phyloP scores from a whole-genome alignment of 2,797 vertebrate species.

The Tinamus major region DNA sequence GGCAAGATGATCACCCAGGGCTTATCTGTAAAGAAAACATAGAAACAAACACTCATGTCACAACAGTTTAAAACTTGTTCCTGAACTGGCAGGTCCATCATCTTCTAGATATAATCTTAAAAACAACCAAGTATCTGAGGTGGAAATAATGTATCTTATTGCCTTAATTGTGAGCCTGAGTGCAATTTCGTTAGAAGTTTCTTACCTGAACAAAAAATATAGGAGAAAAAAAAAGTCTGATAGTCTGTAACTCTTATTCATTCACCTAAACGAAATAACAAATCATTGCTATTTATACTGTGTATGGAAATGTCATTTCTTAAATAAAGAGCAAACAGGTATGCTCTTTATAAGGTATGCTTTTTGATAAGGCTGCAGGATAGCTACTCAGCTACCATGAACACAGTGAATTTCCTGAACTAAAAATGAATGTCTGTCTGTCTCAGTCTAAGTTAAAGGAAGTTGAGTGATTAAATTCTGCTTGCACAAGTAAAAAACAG shows the following conservation, averaged over 20 bases:
- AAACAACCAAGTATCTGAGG: not conserved
- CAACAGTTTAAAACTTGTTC: not conserved
- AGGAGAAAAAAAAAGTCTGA: not conserved
- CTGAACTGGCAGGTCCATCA: not conserved
- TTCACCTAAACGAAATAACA: not conserved
- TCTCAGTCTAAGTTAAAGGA: not conserved
- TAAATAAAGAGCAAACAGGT: not conserved
- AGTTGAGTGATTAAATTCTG: not conserved
- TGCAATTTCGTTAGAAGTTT: not conserved
- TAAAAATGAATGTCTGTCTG: not conserved
- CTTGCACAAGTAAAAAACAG: not conserved
- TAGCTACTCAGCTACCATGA: not conserved
- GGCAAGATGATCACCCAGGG: not conserved
- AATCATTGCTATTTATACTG: fast-evolving
- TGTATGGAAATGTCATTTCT: not conserved
- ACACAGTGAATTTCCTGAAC: fast-evolving
- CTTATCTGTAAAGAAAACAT: not conserved
- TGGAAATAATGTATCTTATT: not conserved
- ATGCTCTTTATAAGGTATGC: too few relatives aligned
- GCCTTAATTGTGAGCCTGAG: not conserved
- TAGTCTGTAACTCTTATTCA: not conserved
- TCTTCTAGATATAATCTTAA: not conserved
- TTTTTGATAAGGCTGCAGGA: not conserved
- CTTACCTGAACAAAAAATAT: not conserved
- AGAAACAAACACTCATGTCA: not conserved